Percentiles rank a stretch among this genome's conserved stretches.
Conservation (phyloP, 2,888 invertebrate genomes). For the Cotesia congregata region DNA sequence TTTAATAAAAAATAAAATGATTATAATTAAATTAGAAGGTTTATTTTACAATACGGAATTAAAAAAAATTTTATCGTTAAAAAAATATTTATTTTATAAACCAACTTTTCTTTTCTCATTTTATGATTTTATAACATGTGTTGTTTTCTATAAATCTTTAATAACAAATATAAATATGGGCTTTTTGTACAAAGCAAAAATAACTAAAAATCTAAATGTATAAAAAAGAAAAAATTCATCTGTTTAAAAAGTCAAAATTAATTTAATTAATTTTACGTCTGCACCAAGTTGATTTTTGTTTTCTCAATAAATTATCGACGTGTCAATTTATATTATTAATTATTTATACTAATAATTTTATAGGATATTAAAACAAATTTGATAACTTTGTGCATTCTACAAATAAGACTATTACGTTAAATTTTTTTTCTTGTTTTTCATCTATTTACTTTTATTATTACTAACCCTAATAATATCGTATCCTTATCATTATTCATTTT, state of each 20-base stretch:
- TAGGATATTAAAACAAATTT: slow-evolving; percentile 8
- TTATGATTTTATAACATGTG: background rate
- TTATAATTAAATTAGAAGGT: background rate
- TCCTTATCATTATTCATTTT: slow-evolving; percentile 31
- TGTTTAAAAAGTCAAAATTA: slow-evolving; percentile 8
- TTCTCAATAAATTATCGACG: slow-evolving; percentile 1
- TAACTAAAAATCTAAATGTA: slow-evolving; percentile 49
- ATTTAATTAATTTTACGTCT: slow-evolving; percentile 15
- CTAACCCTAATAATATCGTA: slow-evolving; percentile 46
- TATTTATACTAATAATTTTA: slow-evolving; percentile 41
- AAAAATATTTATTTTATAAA: background rate
- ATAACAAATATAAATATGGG: slow-evolving; percentile 62
- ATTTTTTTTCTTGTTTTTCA: background rate
- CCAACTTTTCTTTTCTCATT: slow-evolving; percentile 12
- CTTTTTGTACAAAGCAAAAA: slow-evolving; percentile 64
- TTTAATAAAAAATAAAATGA: background rate
- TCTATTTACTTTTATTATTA: slow-evolving; percentile 3
- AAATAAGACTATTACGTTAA: slow-evolving; percentile 16
- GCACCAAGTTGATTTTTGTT: slow-evolving; percentile 17
- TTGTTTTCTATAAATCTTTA: slow-evolving; percentile 34
- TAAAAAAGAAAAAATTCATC: slow-evolving; percentile 39
- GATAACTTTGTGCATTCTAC: slow-evolving; percentile 32
- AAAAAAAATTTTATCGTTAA: background rate
- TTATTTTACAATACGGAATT: slow-evolving; percentile 9
- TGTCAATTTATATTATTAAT: slow-evolving; percentile 38